Base-by-base conservation (phyloP, 1,140 invertebrate genomes). In the Schmidtea mediterranea region DNA sequence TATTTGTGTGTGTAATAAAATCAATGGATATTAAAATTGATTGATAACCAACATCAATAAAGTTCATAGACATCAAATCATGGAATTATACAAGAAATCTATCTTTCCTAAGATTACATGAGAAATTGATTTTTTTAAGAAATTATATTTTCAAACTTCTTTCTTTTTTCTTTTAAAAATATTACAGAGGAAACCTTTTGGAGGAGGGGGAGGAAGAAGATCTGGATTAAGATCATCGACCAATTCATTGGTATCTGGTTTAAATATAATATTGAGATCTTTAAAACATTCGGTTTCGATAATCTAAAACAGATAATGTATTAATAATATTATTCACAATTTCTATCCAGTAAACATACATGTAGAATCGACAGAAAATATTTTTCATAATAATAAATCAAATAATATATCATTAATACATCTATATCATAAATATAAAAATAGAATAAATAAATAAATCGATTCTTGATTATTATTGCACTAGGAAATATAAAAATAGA, bases 211-310 rank as follows among this genome's bases (percentile, higher is more conserved):
- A 37, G 21, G 24, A 18, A 24, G 36, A 18, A 39, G 13, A 40
- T 48, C 46, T 18, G 36, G 46, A 23, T 48, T 24, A 18, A 48
- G 38, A 24, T 37, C 18, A 24, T 18, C 46, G 10, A 37, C 46
- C 13, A 48, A 23, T 13, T 24, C 24, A 19, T 40, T 24, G 23
- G 36, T 48, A 23, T 21, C 24, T 15, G 36, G 36, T 18, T 21
- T 38, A 24, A 38, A 48, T 6, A 48, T 40, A 18, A 22, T n/a
- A 21, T 45, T 45, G 21, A 48, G 24, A 37, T 48, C 46, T 18
- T 37, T 23, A 22, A 23, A 48, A 40, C 46, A 48, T 22, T 24
- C 46, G 24, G 46, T 48, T 24, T 48, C 46, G 24, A 48, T 48
- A 15, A 48, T 48, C 43, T 45, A 21, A 45, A 45, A 24, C 5